Evolutionary conservation across 2,888 invertebrate genomes (phyloP).

Genomic region (Lissocephala sabroskyi): DNA sequence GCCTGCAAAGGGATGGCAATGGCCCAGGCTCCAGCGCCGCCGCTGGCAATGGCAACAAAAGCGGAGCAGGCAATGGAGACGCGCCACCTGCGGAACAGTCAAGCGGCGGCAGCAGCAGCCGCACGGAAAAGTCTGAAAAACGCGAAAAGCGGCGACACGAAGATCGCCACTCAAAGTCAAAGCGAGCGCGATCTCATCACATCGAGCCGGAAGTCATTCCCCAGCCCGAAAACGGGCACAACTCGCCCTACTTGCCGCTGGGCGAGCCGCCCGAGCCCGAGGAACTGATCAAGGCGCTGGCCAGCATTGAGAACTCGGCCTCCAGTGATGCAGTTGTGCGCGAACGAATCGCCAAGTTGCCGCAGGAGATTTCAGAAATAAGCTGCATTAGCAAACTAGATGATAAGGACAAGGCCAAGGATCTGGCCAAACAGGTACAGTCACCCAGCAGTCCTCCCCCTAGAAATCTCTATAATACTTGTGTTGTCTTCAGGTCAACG

Average conservation of each 20-base stretch:
- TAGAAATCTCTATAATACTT: too few relatives aligned
- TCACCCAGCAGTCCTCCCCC: too few relatives aligned
- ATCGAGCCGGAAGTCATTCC: conserved; percentile 9
- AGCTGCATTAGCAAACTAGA: conserved; percentile 87
- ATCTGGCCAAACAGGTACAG: conserved; percentile 85
- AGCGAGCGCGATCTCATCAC: conserved; percentile 67
- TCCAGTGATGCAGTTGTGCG: conserved; percentile 95
- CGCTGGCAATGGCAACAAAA: background rate
- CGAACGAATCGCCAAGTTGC: conserved; percentile 93
- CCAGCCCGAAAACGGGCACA: conserved; percentile 78
- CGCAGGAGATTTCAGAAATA: conserved; percentile 95
- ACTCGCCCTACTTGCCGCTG: conserved; percentile 84
- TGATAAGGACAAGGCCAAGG: conserved; percentile 86
- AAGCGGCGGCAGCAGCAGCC: conserved; percentile 12
- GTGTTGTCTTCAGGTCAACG: conserved; percentile 74
- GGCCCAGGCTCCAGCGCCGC: conserved; percentile 4
- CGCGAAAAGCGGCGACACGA: conserved; percentile 67
- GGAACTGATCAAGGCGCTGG: conserved; percentile 86
- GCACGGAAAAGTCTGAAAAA: conserved; percentile 59
- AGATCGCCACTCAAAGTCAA: conserved; percentile 56
- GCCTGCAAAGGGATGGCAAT: conserved; percentile 32
- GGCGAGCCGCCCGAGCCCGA: conserved; percentile 95
- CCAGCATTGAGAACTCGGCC: conserved; percentile 94
- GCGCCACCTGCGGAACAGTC: conserved; percentile 2
- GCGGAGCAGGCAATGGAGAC: background rate